Evolutionary conservation across 2,113 vertebrate genomes (phyloP).

Genomic region (Peromyscus polionotus): DNA sequence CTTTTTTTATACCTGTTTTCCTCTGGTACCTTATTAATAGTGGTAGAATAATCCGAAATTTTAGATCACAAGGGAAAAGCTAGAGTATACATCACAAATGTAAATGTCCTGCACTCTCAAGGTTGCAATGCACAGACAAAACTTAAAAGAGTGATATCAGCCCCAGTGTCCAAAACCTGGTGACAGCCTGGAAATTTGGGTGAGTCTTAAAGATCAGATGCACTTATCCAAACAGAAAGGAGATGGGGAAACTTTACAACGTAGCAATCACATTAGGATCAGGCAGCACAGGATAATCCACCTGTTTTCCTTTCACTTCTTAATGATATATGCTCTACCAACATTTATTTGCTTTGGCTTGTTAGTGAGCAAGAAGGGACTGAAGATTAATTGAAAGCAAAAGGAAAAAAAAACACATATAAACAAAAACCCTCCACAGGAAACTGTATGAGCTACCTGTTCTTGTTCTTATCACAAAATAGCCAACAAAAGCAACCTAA

Average conservation of each 20-base stretch:
- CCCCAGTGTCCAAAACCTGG: background rate
- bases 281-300: background rate
- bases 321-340: background rate
- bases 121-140: background rate
- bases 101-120: background rate
- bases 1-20: background rate
- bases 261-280: background rate
- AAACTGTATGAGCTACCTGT: background rate
- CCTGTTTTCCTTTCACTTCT: background rate
- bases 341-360: background rate
- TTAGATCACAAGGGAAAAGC: background rate
- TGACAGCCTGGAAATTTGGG: background rate
- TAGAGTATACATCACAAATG: background rate
- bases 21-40: background rate
- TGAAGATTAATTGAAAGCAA: background rate
- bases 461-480: background rate
- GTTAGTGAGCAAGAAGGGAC: background rate
- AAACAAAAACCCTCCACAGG: background rate
- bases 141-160: background rate
- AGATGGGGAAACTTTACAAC: background rate
- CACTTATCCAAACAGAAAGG: background rate
- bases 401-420: background rate
- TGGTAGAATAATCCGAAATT: background rate
- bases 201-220: background rate
- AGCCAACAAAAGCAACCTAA: background rate